Evolutionary conservation across 2,797 vertebrate species (phyloP), one percentile per base, ranked within the genome.

Genomic region (Propithecus deckenii): DNA sequence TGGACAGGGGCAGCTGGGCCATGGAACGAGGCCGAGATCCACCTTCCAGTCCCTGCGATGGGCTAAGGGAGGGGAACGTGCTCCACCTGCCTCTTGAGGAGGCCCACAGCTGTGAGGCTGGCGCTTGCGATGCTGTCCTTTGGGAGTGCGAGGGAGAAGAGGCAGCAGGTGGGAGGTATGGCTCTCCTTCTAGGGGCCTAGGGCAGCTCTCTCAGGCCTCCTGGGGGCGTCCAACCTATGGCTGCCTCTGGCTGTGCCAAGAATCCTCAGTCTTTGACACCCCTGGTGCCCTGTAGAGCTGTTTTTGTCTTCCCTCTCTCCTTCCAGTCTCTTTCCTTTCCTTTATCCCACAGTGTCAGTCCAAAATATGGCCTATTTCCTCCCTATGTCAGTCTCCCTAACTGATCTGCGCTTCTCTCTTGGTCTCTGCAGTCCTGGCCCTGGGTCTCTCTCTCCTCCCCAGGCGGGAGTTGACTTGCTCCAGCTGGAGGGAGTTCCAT

Each of bases 241-340:
- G 23, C 52, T 86, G 30, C 48, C 18, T 55, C 67, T 95, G 93
- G 96, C 90, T 97, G 71, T 35, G 38, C 8, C 38, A 48, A 9
- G 14, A 88, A 97, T 61, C 76, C 92, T 81, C 94, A 85, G 15
- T 95, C 41, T n/a, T n/a, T 94, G 67, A 87, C 38, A 63, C 2
- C 22, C 22, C 48, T 72, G 11, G 48, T 18, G 43, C 71, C 61
- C 46, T 14, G 5, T n/a, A 15, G 13, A 88, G 2, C 35, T 71
- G 9, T 67, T 93, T 84, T 75, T 57, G 81, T 83, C 20, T 5
- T 38, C 25, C 74, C 3, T 61, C 38, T 76, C 2, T 63, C 52
- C 67, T 61, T 55, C 20, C n/a, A 63, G 15, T 74, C n/a, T 57
- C 72, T 74, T 63, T 65, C 50, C 14, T 91, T 79, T 86, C 67